Percentiles rank a stretch among this genome's conserved stretches.
Conservation (phyloP, 2,113 vertebrate species). For the Crotalus horridus region DNA sequence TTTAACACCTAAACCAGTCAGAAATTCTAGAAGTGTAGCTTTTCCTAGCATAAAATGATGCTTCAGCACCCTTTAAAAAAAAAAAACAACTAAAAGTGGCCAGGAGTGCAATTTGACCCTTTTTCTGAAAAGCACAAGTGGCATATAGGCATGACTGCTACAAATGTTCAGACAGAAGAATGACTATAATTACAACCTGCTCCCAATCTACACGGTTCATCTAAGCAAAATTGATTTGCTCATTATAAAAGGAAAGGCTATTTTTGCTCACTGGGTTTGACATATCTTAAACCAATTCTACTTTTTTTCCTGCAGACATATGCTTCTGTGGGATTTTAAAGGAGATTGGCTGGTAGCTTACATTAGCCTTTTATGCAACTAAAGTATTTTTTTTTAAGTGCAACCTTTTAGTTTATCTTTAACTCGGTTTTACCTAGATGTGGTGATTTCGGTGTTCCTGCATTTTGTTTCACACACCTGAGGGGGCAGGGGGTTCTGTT, state of each 20-base stretch:
- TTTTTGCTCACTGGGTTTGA: not conserved
- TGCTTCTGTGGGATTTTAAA: not conserved
- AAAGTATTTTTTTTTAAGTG: not conserved
- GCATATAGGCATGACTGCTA: not conserved
- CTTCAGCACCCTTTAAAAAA: not conserved
- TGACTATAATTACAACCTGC: not conserved
- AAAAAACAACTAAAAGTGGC: not conserved
- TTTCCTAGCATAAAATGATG: not conserved
- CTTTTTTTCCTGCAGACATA: not conserved
- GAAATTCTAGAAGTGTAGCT: not conserved
- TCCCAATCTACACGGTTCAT: slow-evolving; percentile 8
- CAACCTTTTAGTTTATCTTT: not conserved
- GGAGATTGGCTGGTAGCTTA: too few species aligned
- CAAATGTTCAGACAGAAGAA: not conserved
- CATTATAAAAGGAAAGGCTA: slow-evolving; percentile 9
- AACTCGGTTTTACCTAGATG: not conserved
- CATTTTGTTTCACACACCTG: not conserved
- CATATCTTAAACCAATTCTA: slow-evolving; percentile 2
- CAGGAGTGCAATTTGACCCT: not conserved
- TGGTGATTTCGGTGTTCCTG: not conserved
- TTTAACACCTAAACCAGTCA: not conserved
- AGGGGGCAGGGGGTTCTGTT: not conserved
- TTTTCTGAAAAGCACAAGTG: not conserved
- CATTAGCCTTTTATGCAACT: too few species aligned
- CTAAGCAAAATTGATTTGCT: slow-evolving; percentile 11